Evolutionary conservation across 2,888 invertebrate species (phyloP), one percentile per base, ranked within the genome.

Genomic region (Ophonus ardosiacus): DNA sequence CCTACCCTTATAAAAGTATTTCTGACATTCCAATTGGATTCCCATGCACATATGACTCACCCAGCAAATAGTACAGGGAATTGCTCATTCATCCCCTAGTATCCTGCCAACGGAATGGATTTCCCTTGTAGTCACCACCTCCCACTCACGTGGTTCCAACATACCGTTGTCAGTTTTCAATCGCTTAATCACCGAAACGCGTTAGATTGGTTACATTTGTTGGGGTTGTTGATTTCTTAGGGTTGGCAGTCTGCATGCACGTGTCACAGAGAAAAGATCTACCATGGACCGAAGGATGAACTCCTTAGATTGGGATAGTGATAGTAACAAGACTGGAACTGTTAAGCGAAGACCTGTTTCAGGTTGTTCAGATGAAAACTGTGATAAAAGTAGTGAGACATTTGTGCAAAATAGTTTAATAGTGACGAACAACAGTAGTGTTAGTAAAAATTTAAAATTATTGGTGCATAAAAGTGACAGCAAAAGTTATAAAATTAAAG

Each of bases 321-420:
- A 95, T 56, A 95, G 95, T 24, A 92, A 93, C 40, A 93, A 93
- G 89, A 96, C 95, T 0, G 95, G 95, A 13, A 96, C 96, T 0
- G 95, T 96, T 3, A 95, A 95, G 89, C 92, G 95, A 87, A 92
- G 95, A 87, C 93, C 94, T 81, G 92, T 93, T 40, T 94, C 95
- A 79, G 88, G 85, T 51, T 87, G 86, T 56, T 87, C 78, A 4
- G 84, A 84, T 7, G 68, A 71, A 8, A 68, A 81, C 78, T 81
- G 81, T 85, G 84, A 57, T 61, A 56, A 31, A 31, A 31, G 18
- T 7, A 43, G 71, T 74, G 71, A 74, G 6, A 74, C 18, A 1
- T 74, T 74, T 10, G 71, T 40, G 40, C 40, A 40, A 21, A 63
- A 63, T 63, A 63, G 10, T 63, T 24, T 63, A 24, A 21, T 63